Evolutionary conservation across 2,113 vertebrate genomes (phyloP), one percentile per base, ranked within the genome.

Genomic region (Cebidichthys violaceus): DNA sequence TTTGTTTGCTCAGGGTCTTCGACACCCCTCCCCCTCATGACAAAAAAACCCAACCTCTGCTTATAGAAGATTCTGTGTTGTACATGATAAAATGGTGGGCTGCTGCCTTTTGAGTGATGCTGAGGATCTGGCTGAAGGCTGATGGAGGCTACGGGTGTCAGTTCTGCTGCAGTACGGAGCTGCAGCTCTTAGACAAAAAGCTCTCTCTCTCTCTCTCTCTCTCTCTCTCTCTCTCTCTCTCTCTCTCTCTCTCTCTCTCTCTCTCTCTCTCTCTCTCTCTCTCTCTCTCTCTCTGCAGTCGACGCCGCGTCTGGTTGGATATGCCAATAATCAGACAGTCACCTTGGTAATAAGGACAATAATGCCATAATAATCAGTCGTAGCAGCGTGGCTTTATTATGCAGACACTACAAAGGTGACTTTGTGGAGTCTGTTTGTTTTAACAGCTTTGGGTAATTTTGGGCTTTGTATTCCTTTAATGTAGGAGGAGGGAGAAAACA

Each of bases 251-350:
- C 59, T 41, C 66, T 78, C 71, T 70, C 52, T 57, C n/a, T 11
- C 45, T 37, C 33, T 1, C 0, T 1, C 37, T 18, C 47, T 5
- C 29, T 31, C 50, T 65, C n/a, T 14, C 45, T 37, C 33, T 1
- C 0, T 1, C 37, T 10, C 47, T 5, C 29, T 39, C 59, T 39
- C 65, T 83, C 75, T 73, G 71, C 79, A 57, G 79, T 76, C 79
- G 3, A 4, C 6, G n/a, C 22, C 6, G 1, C 22, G 65, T 86
- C 71, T 81, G 78, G 41, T 70, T 71, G 61, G 52, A 81, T 71
- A 61, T 83, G 72, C 79, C 83, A 86, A 84, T 87, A 78, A 81
- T 64, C 88, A 83, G 86, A 78, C 82, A 79, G 82, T 86, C 83
- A 86, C 90, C 81, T 77, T 81, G 81, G 79, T 83, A 79, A 87